phyloP scores from a whole-genome alignment of 2,113 vertebrate genomes.

The Cyprinus carpio region DNA sequence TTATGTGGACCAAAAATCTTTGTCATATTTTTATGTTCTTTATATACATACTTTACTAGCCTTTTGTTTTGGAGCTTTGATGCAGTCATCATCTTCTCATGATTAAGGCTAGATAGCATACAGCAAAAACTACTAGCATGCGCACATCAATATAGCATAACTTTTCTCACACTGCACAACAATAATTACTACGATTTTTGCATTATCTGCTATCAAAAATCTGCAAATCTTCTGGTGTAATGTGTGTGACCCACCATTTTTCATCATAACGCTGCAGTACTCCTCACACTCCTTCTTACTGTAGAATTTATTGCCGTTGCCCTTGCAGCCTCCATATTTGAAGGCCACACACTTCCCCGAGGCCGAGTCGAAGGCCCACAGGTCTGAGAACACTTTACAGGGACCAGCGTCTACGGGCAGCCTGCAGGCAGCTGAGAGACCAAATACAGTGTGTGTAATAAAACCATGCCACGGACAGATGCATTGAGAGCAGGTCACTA shows the following conservation, averaged over 20 bases:
- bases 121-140: too few species aligned
- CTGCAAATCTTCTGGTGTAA: not conserved
- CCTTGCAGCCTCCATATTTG: conserved; percentile 78
- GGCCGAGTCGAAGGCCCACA: conserved; percentile 82
- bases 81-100: too few species aligned
- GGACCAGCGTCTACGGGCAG: conserved; percentile 75
- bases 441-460: not conserved
- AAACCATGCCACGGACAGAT: not conserved
- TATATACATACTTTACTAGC: too few species aligned
- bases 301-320: conserved; percentile 94
- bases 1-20: too few species aligned
- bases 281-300: conserved; percentile 91
- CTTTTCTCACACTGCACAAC: too few species aligned
- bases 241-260: conserved; percentile 71
- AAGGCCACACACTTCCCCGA: conserved; percentile 82
- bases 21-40: too few species aligned
- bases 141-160: too few species aligned
- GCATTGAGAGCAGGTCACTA: not conserved
- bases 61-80: too few species aligned
- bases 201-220: too few species aligned
- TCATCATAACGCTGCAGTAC: conserved; percentile 79
- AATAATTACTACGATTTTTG: too few species aligned
- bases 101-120: too few species aligned
- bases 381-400: conserved; percentile 61
- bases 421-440: conserved; percentile 83